A percentile compares a stretch with the other conserved stretches of the same genome.
These are phyloP conservation scores for Sphaeramia orbicularis DNA, from an alignment of 2,797 vertebrate genomes.

Conservation along the genomic window DNA sequence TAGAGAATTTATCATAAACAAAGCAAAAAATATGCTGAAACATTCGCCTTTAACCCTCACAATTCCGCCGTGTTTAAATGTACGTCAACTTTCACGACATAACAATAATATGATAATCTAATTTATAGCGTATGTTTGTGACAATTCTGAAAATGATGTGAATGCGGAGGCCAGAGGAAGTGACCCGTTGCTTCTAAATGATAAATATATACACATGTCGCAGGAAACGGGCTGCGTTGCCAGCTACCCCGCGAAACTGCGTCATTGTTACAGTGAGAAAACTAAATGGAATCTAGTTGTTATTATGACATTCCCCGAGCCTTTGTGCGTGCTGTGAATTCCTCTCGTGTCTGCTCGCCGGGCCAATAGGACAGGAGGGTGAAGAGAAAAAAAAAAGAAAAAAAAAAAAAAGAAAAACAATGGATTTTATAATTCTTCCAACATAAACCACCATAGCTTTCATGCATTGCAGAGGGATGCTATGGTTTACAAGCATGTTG, in stretches of 20 bases:
- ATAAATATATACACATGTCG: slow-evolving; percentile 9
- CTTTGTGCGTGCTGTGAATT: slow-evolving; percentile 63
- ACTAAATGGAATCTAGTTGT: slow-evolving; percentile 48
- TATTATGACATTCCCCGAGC: slow-evolving; percentile 71
- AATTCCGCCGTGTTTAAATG: neutral
- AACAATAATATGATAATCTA: slow-evolving; percentile 23
- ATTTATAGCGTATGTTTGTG: slow-evolving; percentile 3
- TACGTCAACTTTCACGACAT: too few relatives aligned
- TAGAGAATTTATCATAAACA: slow-evolving; percentile 10
- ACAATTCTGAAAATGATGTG: neutral
- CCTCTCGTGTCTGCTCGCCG: slow-evolving; percentile 66
- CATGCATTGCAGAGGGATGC: slow-evolving; percentile 67
- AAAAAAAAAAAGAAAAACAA: slow-evolving; percentile 25
- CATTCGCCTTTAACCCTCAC: neutral
- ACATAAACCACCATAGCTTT: slow-evolving; percentile 62
- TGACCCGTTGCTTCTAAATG: slow-evolving; percentile 43
- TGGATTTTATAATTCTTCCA: slow-evolving; percentile 62
- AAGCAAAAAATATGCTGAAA: slow-evolving; percentile 8
- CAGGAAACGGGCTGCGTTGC: slow-evolving; percentile 17
- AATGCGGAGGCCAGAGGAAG: neutral
- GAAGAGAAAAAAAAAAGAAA: slow-evolving; percentile 11
- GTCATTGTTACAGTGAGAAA: slow-evolving; percentile 22
- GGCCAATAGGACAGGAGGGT: slow-evolving; percentile 30
- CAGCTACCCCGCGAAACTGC: slow-evolving; percentile 19
- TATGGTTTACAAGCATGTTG: slow-evolving; percentile 81